Percentiles rank a stretch among this genome's conserved stretches.
phyloP scores from a whole-genome alignment of 2,797 vertebrate genomes.

The Pyrocephalus nanus region DNA sequence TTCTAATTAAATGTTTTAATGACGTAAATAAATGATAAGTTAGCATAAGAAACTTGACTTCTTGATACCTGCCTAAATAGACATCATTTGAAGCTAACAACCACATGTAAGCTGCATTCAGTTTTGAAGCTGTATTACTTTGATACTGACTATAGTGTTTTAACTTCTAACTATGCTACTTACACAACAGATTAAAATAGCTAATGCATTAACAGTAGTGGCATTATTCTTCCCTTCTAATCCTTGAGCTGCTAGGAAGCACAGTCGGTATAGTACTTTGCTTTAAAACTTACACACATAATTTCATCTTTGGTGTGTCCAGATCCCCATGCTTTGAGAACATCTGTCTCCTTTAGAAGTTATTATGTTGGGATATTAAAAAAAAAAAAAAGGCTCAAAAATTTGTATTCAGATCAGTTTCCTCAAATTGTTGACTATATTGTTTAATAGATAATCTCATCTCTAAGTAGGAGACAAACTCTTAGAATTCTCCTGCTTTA shows the following conservation, averaged over 20 bases:
- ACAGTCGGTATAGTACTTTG: not conserved
- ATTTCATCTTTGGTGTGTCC: not conserved
- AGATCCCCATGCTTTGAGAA: not conserved
- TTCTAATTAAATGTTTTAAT: not conserved
- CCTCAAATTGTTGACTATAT: not conserved
- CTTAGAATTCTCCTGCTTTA: not conserved
- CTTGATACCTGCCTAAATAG: not conserved
- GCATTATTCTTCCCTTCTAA: not conserved
- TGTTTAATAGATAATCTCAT: not conserved
- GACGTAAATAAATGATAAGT: not conserved
- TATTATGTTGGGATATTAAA: not conserved
- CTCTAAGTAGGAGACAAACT: not conserved
- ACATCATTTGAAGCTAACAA: not conserved
- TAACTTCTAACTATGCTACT: not conserved
- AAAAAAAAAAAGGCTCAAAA: not conserved
- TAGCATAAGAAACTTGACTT: not conserved
- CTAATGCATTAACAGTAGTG: constrained; percentile 18
- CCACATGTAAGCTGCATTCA: not conserved
- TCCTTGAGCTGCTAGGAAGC: not conserved
- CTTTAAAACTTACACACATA: not conserved
- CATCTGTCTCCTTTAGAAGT: not conserved
- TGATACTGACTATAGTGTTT: not conserved
- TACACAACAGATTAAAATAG: not conserved
- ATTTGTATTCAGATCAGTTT: not conserved
- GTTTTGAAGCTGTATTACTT: not conserved